These are phyloP conservation scores for Ovibos moschatus DNA, from an alignment of 2,113 vertebrate genomes.

Conservation along the genomic window DNA sequence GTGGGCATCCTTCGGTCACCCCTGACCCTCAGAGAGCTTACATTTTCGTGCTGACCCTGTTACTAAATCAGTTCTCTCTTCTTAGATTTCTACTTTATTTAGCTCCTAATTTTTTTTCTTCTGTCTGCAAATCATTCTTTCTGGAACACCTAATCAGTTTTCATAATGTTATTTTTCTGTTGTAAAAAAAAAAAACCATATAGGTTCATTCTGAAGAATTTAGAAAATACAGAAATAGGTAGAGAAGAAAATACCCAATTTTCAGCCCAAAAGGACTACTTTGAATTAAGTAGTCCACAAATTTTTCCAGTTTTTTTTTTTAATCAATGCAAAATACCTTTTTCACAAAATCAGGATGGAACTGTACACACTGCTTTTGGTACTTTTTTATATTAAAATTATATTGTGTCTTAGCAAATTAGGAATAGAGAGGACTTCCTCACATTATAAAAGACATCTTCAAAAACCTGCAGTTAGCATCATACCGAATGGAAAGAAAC, in stretches of 20 bases:
- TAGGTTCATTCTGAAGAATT: not conserved
- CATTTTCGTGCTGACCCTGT: not conserved
- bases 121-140: not conserved
- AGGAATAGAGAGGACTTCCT: not conserved
- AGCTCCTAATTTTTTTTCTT: not conserved
- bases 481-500: not conserved
- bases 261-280: not conserved
- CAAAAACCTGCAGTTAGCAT: not conserved
- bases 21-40: not conserved
- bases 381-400: not conserved
- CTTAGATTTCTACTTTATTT: not conserved
- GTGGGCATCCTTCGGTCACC: fast-evolving
- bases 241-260: not conserved
- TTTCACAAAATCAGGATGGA: not conserved
- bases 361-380: not conserved
- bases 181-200: not conserved
- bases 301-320: not conserved
- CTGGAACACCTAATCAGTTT: not conserved
- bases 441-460: not conserved
- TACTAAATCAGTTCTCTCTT: not conserved
- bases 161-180: not conserved
- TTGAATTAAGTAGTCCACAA: not conserved
- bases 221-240: not conserved
- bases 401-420: not conserved
- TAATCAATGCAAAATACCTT: not conserved